Percentiles rank a stretch among this genome's conserved stretches.
Conservation (phyloP, 2,888 invertebrate genomes). For the Muschampia plurimacula region DNA sequence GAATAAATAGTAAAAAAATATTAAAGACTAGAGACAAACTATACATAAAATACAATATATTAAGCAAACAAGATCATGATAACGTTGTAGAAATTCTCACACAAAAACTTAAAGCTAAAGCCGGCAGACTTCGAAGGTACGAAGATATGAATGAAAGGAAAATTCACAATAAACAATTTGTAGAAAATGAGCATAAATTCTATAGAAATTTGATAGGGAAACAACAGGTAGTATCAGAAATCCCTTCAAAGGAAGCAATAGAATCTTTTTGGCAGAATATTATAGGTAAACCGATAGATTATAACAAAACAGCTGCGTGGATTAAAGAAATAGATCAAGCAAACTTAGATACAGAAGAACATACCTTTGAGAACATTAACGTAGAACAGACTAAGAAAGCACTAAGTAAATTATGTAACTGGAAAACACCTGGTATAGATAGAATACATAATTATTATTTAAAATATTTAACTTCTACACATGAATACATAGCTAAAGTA, state of each 20-base stretch:
- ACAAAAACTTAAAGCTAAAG: background rate
- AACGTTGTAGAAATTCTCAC: too few species aligned
- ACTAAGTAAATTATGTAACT: background rate
- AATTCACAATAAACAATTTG: slow-evolving; percentile 16
- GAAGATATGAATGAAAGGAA: background rate
- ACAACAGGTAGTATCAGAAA: background rate
- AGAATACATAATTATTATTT: slow-evolving; percentile 18
- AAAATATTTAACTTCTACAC: slow-evolving; percentile 11
- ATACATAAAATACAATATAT: slow-evolving; percentile 18
- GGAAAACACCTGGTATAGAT: slow-evolving; percentile 12
- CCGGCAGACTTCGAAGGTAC: slow-evolving; percentile 23
- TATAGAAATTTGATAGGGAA: background rate
- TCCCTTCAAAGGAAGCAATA: slow-evolving; percentile 7
- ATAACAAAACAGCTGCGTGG: slow-evolving; percentile 2
- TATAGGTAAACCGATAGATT: background rate
- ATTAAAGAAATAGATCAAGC: slow-evolving; percentile 11
- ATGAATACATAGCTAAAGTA: background rate
- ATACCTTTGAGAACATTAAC: background rate
- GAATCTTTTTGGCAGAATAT: slow-evolving; percentile 7
- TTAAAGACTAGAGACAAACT: slow-evolving; percentile 5
- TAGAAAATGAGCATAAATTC: slow-evolving; percentile 17
- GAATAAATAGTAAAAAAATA: slow-evolving; percentile 9
- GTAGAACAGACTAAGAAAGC: slow-evolving; percentile 1
- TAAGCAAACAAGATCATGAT: background rate
- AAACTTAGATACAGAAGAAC: background rate